Base-by-base conservation (phyloP, 2,113 vertebrate genomes). In the Hippocampus zosterae region DNA sequence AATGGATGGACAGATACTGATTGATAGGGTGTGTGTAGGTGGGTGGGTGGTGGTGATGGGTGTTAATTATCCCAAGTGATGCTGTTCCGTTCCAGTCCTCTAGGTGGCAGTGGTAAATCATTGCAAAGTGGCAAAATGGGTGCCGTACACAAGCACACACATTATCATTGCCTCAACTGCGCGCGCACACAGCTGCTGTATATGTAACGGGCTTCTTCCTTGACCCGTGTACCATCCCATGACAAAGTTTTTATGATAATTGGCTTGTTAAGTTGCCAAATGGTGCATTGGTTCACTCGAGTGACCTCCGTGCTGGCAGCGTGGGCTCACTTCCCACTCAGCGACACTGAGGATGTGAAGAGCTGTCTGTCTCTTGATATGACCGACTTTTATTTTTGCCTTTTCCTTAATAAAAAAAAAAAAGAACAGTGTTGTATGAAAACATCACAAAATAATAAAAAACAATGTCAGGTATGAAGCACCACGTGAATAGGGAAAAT, bases 161-260 rank as follows among this genome's bases (percentile, higher is more conserved):
- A 15, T 44, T 11, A 25, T 3, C 55, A 25, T 6, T 1, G 12
- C 55, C 55, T 25, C n/a, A 23, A 57, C 55, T 13, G 19, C 23
- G 25, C 23, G 21, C 52, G 15, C 10, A 25, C 55, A 18, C 23
- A n/a, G n/a, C 8, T 12, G 33, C 27, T 18, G 21, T 53, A 33
- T 18, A 33, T 18, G 27, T 27, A 27, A 57, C 29, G 12, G 12
- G 11, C 9, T 59, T 16, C 13, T 12, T 57, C 55, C 23, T 57
- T 33, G 57, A 59, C 56, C 56, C 56, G 13, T 18, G 56, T 12
- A 59, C 56, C 25, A 59, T 1, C 56, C 56, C 3, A 16, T 27
- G 16, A 6, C 56, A 59, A 59, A 59, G 57, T 29, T 60, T 60
- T 60, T 60, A 60, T 29, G 57, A 33, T 60, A 60, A 60, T 60